A percentile compares a stretch with the other conserved stretches of the same genome.
Evolutionary conservation across 2,797 vertebrate genomes (phyloP).

Genomic region (Pipistrellus kuhlii): DNA sequence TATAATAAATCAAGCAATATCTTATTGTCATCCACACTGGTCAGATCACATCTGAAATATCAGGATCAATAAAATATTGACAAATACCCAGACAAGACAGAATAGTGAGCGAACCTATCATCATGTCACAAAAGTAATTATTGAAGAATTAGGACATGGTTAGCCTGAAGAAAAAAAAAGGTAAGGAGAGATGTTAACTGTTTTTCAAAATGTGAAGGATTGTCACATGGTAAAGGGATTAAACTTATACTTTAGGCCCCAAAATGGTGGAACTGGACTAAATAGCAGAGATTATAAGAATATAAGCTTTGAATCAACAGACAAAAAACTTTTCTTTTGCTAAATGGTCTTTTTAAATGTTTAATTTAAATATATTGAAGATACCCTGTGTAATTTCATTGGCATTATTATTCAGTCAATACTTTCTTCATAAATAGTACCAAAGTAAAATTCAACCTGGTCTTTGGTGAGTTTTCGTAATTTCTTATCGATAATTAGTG

Average conservation of each 20-base stretch:
- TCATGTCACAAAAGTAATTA: slow-evolving; percentile 21
- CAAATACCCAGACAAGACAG: background rate
- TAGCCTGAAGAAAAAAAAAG: slow-evolving; percentile 53
- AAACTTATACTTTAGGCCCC: background rate
- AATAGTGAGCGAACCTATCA: background rate
- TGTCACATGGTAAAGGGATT: slow-evolving; percentile 8
- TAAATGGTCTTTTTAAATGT: slow-evolving; percentile 44
- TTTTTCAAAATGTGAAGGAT: slow-evolving; percentile 51
- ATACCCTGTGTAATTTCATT: slow-evolving; percentile 52
- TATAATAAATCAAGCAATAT: slow-evolving; percentile 27
- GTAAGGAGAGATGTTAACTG: background rate
- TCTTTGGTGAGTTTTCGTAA: slow-evolving; percentile 73
- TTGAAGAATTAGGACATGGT: slow-evolving; percentile 16
- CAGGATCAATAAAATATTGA: slow-evolving; percentile 57
- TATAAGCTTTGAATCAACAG: slow-evolving; percentile 39
- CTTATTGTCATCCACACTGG: background rate
- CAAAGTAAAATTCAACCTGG: slow-evolving; percentile 72
- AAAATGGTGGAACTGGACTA: slow-evolving; percentile 17
- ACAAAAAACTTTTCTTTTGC: slow-evolving; percentile 33
- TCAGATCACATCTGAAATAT: slow-evolving; percentile 55
- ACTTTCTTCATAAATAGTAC: slow-evolving; percentile 68
- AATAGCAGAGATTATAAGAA: background rate
- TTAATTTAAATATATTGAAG: slow-evolving; percentile 56
- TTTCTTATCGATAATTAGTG: slow-evolving; percentile 73
- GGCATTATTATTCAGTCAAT: slow-evolving; percentile 66